These are phyloP conservation scores for Daktulosphaira vitifoliae DNA, from an alignment of 1,140 invertebrate genomes.

Conservation along the genomic window DNA sequence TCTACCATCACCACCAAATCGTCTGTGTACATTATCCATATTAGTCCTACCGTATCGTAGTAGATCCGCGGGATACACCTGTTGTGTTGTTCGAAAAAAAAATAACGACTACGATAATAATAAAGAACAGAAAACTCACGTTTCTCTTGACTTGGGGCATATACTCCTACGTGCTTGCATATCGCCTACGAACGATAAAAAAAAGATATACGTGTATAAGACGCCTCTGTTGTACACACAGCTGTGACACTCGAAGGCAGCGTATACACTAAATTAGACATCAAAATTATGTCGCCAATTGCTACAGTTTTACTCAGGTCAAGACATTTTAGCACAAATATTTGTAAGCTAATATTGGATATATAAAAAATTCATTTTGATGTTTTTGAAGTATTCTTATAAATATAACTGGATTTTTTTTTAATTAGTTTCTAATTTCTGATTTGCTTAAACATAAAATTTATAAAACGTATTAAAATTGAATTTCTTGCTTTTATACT, in stretches of 20 bases:
- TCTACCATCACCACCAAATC: slow-evolving; percentile 16
- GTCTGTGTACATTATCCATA: slow-evolving; percentile 29
- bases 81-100: slow-evolving; percentile 10
- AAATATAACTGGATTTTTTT: too few species aligned
- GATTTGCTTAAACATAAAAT: too few species aligned
- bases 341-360: too few species aligned
- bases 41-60: slow-evolving; percentile 26
- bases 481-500: too few species aligned
- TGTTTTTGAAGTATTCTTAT: too few species aligned
- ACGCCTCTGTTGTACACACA: slow-evolving; percentile 23
- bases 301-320: too few species aligned
- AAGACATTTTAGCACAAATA: too few species aligned
- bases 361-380: too few species aligned
- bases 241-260: slow-evolving; percentile 19
- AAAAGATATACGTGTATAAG: background rate
- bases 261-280: slow-evolving; percentile 9
- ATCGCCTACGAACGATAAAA: slow-evolving; percentile 33
- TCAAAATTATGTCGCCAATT: too few species aligned
- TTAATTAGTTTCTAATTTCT: too few species aligned
- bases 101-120: slow-evolving; percentile 31
- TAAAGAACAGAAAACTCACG: slow-evolving; percentile 33
- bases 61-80: slow-evolving; percentile 24
- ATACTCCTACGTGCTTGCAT: slow-evolving; percentile 28
- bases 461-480: too few species aligned
- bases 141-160: slow-evolving; percentile 31